phyloP scores from a whole-genome alignment of 2,797 vertebrate genomes.

The Mormyrus proboscirostris region DNA sequence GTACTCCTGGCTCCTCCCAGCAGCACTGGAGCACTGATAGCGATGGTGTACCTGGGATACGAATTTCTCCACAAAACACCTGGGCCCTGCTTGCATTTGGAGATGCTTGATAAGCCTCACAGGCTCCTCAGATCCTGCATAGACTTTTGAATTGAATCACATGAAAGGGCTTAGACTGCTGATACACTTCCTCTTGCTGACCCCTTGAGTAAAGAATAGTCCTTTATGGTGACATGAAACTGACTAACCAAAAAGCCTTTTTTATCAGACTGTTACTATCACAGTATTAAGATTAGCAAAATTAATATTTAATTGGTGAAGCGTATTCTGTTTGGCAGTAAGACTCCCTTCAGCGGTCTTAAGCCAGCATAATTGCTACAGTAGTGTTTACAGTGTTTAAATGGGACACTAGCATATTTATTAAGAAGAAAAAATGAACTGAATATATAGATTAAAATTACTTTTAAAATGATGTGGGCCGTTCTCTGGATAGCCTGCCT shows the following conservation, averaged over 20 bases:
- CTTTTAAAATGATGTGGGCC: neutral
- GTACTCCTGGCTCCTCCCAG: neutral
- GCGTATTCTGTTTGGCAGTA: conserved; percentile 34
- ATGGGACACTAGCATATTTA: conserved; percentile 42
- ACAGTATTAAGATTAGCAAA: conserved; percentile 32
- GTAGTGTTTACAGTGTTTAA: conserved; percentile 42
- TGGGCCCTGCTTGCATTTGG: neutral
- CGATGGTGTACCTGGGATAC: neutral
- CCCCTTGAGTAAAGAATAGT: neutral
- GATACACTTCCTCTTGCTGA: neutral
- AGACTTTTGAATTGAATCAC: neutral
- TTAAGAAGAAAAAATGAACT: conserved; percentile 31
- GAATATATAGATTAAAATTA: neutral
- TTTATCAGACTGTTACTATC: conserved; percentile 30
- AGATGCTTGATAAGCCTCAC: neutral
- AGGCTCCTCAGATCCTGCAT: neutral
- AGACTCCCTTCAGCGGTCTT: conserved; percentile 25
- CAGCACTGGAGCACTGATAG: neutral
- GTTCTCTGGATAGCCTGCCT: neutral
- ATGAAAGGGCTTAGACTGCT: neutral
- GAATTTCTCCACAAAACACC: neutral
- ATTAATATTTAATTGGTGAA: conserved; percentile 38
- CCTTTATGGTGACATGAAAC: neutral
- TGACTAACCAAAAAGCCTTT: neutral
- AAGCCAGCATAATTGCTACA: conserved; percentile 35